Evolutionary conservation across 2,888 invertebrate species (phyloP), one percentile per base, ranked within the genome.

Genomic region (Coecobrya sp.): DNA sequence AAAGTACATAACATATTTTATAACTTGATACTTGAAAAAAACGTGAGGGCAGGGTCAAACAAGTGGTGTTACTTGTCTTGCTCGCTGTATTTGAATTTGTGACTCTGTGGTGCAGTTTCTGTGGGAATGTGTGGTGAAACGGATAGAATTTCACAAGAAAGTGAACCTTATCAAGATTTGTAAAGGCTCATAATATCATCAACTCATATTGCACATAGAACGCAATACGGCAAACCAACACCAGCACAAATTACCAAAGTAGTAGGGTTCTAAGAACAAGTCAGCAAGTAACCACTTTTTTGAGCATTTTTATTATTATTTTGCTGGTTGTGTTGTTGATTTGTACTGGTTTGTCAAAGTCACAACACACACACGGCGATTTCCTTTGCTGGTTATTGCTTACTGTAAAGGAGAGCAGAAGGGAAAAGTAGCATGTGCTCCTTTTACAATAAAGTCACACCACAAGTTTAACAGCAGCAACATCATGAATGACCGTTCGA

Each of bases 81-180:
- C 36, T 19, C 11, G 45, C 19, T 82, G 70, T 59, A 27, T 45
- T 73, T 36, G 70, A 55, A 85, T 62, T 13, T 27, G 2, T 49
- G 25, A 13, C 7, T n/a, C n/a, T 45, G 30, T 70, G 30, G 49
- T 55, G 25, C 2, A 81, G 52, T 86, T 49, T 11, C 76, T 87
- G 82, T 92, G 86, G 81, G 91, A 91, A 86, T 79, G 86, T 92
- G 84, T 65, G 45, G 84, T 76, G 89, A 89, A 82, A 89, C 82
- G 89, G 92, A 86, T 92, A 81, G 82, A 70, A 82, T 92, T 92
- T 92, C 92, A 92, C 88, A 84, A 86, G 86, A 92, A 70, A 82
- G 52, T 89, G 79, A 89, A 79, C 86, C 92, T 92, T 89, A 92
- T 89, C 92, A 73, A n/a, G 86, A 90, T 86, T 42, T 49, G 42